Evolutionary conservation across 2,113 vertebrate genomes (phyloP), one percentile per base, ranked within the genome.

Genomic region (Ia io): DNA sequence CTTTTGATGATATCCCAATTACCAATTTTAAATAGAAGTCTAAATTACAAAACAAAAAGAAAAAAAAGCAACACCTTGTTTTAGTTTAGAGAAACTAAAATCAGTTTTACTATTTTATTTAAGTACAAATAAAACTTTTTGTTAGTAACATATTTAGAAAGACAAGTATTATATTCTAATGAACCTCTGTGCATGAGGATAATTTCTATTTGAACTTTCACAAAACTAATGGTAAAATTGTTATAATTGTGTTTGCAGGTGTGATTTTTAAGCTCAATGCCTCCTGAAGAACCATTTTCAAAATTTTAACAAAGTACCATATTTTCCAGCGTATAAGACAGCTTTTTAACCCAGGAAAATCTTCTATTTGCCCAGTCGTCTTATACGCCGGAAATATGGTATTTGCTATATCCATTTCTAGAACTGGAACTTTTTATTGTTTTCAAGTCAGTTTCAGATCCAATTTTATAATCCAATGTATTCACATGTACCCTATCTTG

Each of bases 121-220:
- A 76, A 95, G 3, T 65, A 74, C 89, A 95, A 93, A 91, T 3
- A 17, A 85, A 87, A 44, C 2, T 51, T 90, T 65, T 82, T 84
- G 18, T 90, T 88, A 79, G 63, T 74, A 86, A 40, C 0, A 6
- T 71, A 70, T 70, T 71, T 79, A 61, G 32, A 79, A 49, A 91
- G 13, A 30, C 3, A 42, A 42, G 11, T 12, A 74, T 84, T 69
- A 37, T 17, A 88, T 94, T 80, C 49, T 69, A 92, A 78, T 42
- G 16, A 90, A 94, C 53, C 5, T 40, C 0, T 63, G n/a, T 77
- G 18, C 40, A 74, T 37, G 44, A 80, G 2, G 51, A 49, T 42
- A 83, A 90, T 67, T 86, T 25, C 18, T 86, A 47, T 76, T 95
- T n/a, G 84, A 69, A 56, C 93, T 82, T 74, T 10, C 6, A 59